Conservation (phyloP, 1,140 invertebrate genomes). For the Drosophila sechellia region DNA sequence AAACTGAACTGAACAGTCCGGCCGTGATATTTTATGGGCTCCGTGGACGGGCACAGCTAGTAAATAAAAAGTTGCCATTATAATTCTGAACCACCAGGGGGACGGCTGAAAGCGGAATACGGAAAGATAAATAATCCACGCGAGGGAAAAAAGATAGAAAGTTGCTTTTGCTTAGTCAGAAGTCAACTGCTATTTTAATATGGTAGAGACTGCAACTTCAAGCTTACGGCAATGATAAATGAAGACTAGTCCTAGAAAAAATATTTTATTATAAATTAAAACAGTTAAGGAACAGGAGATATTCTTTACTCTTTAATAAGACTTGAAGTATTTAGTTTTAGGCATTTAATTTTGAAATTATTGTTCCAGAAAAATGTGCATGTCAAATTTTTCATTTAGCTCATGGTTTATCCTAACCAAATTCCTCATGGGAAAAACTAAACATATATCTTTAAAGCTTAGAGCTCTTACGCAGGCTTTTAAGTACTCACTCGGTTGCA, state of each 20-base stretch:
- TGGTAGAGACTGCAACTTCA: not conserved
- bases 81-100: constrained; percentile 35
- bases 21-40: constrained; percentile 60
- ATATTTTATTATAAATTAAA: not conserved
- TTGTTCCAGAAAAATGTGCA: not conserved
- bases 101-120: constrained; percentile 1
- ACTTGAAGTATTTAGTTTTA: too few relatives aligned
- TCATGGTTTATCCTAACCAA: too few relatives aligned
- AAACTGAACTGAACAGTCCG: constrained; percentile 10
- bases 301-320: not conserved
- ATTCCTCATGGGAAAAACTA: too few relatives aligned
- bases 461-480: not conserved
- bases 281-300: too few relatives aligned
- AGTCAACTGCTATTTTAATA: constrained; percentile 5
- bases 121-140: constrained; percentile 35
- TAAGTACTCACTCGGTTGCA: constrained; percentile 1
- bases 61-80: constrained; percentile 58
- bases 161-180: constrained; percentile 8
- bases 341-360: too few relatives aligned
- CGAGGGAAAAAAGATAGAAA: not conserved
- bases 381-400: not conserved
- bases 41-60: constrained; percentile 48
- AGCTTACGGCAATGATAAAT: not conserved
- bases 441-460: not conserved
- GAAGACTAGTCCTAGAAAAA: not conserved